phyloP scores from a whole-genome alignment of 1,140 invertebrate species.

The Drosophila kohkoa region DNA sequence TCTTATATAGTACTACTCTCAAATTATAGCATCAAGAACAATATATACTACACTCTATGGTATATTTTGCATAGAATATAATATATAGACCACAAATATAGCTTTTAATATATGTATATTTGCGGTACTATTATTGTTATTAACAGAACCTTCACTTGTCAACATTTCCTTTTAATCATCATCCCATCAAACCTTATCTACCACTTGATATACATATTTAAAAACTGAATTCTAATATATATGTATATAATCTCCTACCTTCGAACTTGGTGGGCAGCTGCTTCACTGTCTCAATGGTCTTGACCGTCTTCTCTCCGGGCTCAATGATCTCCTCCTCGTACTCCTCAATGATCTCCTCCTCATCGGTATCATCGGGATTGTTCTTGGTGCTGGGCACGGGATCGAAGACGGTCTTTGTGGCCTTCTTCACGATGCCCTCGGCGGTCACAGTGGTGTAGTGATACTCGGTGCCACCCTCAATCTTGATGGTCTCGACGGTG shows the following conservation, averaged over 20 bases:
- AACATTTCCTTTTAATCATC: too few species aligned
- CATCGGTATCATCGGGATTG: slow-evolving; percentile 77
- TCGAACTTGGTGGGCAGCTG: slow-evolving; percentile 78
- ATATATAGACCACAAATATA: too few species aligned
- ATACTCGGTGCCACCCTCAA: slow-evolving; percentile 81
- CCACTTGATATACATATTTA: neutral
- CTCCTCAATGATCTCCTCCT: slow-evolving; percentile 83
- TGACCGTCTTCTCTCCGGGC: slow-evolving; percentile 79
- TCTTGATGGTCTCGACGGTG: slow-evolving; percentile 83
- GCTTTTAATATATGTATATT: too few species aligned
- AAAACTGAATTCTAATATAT: neutral
- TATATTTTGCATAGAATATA: too few species aligned
- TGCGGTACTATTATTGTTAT: too few species aligned
- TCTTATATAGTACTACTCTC: too few species aligned
- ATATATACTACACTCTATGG: too few species aligned
- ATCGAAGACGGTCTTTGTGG: slow-evolving; percentile 79
- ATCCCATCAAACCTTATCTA: too few species aligned
- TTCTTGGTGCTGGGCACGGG: slow-evolving; percentile 67
- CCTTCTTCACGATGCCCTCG: slow-evolving; percentile 84
- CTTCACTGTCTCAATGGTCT: slow-evolving; percentile 80
- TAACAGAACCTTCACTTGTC: too few species aligned
- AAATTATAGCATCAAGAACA: too few species aligned
- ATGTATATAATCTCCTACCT: slow-evolving; percentile 44
- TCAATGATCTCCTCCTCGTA: slow-evolving; percentile 84
- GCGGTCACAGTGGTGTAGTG: slow-evolving; percentile 82